Base-by-base conservation (phyloP, 2,797 vertebrate species). In the Otus scops region DNA sequence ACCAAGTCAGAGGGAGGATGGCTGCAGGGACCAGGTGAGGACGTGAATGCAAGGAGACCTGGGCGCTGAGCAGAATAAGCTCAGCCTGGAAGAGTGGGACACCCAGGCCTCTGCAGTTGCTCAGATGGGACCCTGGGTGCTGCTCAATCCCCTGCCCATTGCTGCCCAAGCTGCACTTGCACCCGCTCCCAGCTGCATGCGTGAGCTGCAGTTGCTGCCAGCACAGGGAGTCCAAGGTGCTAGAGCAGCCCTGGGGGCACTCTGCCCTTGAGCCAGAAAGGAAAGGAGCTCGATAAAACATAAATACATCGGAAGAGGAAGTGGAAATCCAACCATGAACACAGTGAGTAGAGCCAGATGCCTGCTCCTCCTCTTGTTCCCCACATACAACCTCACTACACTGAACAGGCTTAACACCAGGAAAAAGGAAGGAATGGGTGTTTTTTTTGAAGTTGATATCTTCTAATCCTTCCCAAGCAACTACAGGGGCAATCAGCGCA, bases 291-390 rank as follows among this genome's bases (percentile, higher is more conserved):
- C 3, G 1, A 22, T 21, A 59, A 81, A 85, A 89, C 32, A 30
- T 10, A 92, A 86, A 74, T 39, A 77, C 13, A 15, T 23, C 20
- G 51, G 63, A 61, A 81, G 73, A 84, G 88, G 76, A 97, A 84
- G 73, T 60, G 39, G 50, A 81, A 96, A 90, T 57, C 50, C 69
- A 94, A 65, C 12, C 34, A 68, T 0, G 14, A 60, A 63, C 48
- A 22, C 14, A 60, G 73, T 0, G 0, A 75, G 43, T 11, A 21
- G 57, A 86, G 27, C 21, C 61, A 43, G 73, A 54, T 65, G 69
- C 69, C 83, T 88, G 92, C 54, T 88, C n/a, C 60, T 83, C 61
- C 53, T 88, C 93, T 81, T 64, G 34, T 30, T 95, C 79, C 73
- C 17, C 39, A 41, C 39, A 65, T 27, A 70, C 27, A 56, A 27